Evolutionary conservation across 2,797 vertebrate species (phyloP), one percentile per base, ranked within the genome.

Genomic region (Carcharodon carcharias): DNA sequence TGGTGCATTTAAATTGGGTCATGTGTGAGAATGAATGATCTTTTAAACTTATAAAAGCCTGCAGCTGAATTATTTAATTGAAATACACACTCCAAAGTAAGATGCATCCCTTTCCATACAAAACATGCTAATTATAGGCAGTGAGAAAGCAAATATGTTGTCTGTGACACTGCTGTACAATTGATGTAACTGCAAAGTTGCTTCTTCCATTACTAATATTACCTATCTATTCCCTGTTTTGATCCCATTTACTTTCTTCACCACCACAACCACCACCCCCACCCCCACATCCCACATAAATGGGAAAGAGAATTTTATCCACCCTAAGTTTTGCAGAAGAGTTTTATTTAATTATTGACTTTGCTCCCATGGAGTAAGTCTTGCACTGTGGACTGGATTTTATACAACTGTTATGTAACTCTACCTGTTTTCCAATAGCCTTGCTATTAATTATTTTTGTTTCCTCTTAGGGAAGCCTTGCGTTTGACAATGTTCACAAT

Each of bases 401-500:
- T 40, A 56, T 35, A 8, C 2, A 31, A 11, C 58, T 14, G 23
- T 12, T 40, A 31, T 31, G 1, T 14, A 31, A 7, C 58, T 7
- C n/a, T 95, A 21, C 14, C 94, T 77, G 26, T n/a, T 58, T 67
- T 6, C 40, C n/a, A 80, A n/a, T 80, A 50, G 67, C 88, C 89
- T 56, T 35, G 26, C 3, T 54, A 65, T 77, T 31, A 5, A 63
- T 71, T 23, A 45, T 71, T 2, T 61, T 28, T 95, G 11, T n/a
- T 63, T 28, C 54, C 14, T 77, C 56, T 45, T 97, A 99, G 99
- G 98, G 99, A 99, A 97, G 98, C 97, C 61, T 97, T 99, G 95
- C 98, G 98, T 96, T 99, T 99, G 99, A 98, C 98, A 0, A 97
- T 99, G 89, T 98, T 99, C 97, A 98, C 98, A 97, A 99, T 99